phyloP scores from a whole-genome alignment of 1,140 invertebrate genomes.

The Drosophila triauraria region DNA sequence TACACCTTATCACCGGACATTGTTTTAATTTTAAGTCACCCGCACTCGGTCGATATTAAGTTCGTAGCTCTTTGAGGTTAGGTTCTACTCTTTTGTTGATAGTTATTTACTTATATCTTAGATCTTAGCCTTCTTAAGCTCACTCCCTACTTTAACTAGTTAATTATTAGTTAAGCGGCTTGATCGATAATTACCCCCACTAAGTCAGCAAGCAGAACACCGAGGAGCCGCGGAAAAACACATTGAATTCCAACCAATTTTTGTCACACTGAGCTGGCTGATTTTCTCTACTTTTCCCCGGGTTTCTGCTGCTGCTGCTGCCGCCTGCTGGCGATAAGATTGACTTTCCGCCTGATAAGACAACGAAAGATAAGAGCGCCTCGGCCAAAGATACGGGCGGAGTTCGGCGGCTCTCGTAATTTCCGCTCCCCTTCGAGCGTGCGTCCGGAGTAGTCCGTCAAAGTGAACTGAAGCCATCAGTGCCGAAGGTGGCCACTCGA shows the following conservation, averaged over 20 bases:
- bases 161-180: neutral
- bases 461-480: conserved; percentile 45
- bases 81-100: neutral
- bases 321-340: conserved; percentile 44
- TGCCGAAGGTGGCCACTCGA: conserved; percentile 22
- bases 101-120: neutral
- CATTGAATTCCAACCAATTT: conserved; percentile 43
- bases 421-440: conserved; percentile 19
- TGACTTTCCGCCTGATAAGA: conserved; percentile 45
- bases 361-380: conserved; percentile 40
- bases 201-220: conserved; percentile 6
- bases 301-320: conserved; percentile 7
- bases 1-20: conserved; percentile 12
- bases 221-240: conserved; percentile 26
- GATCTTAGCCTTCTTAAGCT: neutral
- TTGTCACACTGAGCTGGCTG: conserved; percentile 30
- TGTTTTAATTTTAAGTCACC: neutral
- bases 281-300: conserved; percentile 33
- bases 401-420: conserved; percentile 19
- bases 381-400: conserved; percentile 22
- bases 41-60: neutral
- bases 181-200: conserved; percentile 14
- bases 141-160: neutral
- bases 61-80: conserved; percentile 26
- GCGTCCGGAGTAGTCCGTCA: conserved; percentile 39